These are phyloP conservation scores for Drosophila diplacantha DNA, from an alignment of 2,888 invertebrate species.

Conservation along the genomic window DNA sequence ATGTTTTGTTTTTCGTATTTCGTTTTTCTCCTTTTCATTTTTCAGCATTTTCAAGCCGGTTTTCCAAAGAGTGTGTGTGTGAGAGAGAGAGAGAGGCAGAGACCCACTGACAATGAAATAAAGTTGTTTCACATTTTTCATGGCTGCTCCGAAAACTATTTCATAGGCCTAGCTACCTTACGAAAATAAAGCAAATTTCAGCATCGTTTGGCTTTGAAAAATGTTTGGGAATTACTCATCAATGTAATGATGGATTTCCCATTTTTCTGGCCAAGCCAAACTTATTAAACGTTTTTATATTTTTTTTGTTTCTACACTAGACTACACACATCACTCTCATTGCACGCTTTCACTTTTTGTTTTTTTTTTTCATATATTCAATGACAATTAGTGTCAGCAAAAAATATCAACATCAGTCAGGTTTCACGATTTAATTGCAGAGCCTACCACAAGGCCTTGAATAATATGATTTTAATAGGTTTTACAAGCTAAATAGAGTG, in stretches of 20 bases:
- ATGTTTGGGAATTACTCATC: constrained; percentile 54
- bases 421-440: constrained; percentile 65
- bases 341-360: constrained; percentile 59
- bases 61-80: constrained; percentile 36
- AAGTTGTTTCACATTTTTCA: constrained; percentile 67
- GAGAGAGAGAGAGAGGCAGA: constrained; percentile 11
- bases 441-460: constrained; percentile 41
- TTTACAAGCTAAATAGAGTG: background rate
- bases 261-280: constrained; percentile 20
- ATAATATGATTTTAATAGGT: constrained; percentile 40
- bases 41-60: constrained; percentile 54
- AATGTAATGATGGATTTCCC: constrained; percentile 30
- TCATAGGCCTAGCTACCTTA: constrained; percentile 22
- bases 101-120: constrained; percentile 64
- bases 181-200: constrained; percentile 10
- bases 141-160: constrained; percentile 58
- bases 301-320: constrained; percentile 17
- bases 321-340: constrained; percentile 24
- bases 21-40: constrained; percentile 9
- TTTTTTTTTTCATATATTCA: constrained; percentile 51
- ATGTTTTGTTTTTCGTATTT: constrained; percentile 24
- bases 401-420: constrained; percentile 39
- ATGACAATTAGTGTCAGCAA: constrained; percentile 59
- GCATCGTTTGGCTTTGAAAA: constrained; percentile 39
- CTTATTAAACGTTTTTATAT: constrained; percentile 17